Percentiles rank a stretch among this genome's conserved stretches.
These are phyloP conservation scores for Centropus unirufus DNA, from an alignment of 2,113 vertebrate species.

Conservation along the genomic window DNA sequence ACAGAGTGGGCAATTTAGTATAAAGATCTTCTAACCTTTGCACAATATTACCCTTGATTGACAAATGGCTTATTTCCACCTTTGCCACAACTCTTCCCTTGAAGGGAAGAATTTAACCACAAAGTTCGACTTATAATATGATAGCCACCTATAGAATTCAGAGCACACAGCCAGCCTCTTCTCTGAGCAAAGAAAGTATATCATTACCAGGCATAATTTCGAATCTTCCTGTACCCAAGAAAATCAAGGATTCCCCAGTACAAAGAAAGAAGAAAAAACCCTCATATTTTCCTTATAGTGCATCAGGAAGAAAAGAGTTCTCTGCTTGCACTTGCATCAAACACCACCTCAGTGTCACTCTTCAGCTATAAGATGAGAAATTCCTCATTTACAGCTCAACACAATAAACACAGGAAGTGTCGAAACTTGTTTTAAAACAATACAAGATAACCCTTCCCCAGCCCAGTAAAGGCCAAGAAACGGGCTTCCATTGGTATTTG, in stretches of 20 bases:
- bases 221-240: neutral
- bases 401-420: neutral
- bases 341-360: neutral
- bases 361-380: neutral
- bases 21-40: neutral
- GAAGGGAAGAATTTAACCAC: neutral
- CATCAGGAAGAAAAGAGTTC: neutral
- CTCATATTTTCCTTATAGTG: neutral
- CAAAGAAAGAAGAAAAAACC: conserved; percentile 19
- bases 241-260: neutral
- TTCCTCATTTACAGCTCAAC: conserved; percentile 45
- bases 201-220: neutral
- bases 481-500: neutral
- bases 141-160: conserved; percentile 62
- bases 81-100: conserved; percentile 10
- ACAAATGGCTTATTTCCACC: neutral
- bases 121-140: neutral
- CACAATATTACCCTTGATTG: neutral
- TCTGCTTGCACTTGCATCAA: neutral
- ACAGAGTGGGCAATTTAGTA: conserved; percentile 57
- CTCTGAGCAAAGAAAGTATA: neutral
- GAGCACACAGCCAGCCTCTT: conserved; percentile 72
- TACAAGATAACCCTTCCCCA: neutral
- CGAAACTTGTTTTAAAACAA: conserved; percentile 38
- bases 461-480: neutral